phyloP scores from a whole-genome alignment of 2,888 invertebrate species.

The Brenthis hecate region DNA sequence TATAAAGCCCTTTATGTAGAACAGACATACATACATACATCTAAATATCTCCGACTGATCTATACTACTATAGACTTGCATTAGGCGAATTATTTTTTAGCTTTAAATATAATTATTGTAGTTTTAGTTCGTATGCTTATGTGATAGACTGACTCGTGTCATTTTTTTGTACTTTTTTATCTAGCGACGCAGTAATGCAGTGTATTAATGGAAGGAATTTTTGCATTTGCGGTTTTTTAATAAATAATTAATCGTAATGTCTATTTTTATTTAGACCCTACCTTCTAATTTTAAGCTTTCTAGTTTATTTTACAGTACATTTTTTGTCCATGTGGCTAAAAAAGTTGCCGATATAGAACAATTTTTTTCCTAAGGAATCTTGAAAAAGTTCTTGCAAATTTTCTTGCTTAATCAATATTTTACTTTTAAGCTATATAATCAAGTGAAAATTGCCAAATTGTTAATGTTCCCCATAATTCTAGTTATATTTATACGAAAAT shows the following conservation, averaged over 20 bases:
- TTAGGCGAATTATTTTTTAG: conserved; percentile 28
- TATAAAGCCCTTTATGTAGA: not conserved
- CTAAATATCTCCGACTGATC: conserved; percentile 4
- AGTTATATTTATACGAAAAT: too few relatives aligned
- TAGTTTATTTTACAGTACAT: too few relatives aligned
- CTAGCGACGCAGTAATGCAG: conserved; percentile 29
- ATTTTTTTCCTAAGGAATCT: too few relatives aligned
- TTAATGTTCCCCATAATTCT: too few relatives aligned
- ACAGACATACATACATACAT: not conserved
- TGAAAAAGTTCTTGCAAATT: too few relatives aligned
- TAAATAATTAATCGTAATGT: conserved; percentile 44
- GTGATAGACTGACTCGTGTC: conserved; percentile 51
- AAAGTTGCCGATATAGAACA: too few relatives aligned
- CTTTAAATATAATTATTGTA: conserved; percentile 27
- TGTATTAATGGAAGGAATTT: conserved; percentile 47
- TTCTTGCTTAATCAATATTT: too few relatives aligned
- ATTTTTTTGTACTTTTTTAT: conserved; percentile 46
- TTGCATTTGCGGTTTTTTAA: conserved; percentile 53
- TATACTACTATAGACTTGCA: not conserved
- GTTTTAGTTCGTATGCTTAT: conserved; percentile 39
- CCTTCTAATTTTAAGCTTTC: not conserved
- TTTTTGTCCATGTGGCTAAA: too few relatives aligned
- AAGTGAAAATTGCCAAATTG: too few relatives aligned
- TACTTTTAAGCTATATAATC: too few relatives aligned
- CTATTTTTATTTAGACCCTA: conserved; percentile 20